phyloP scores from a whole-genome alignment of 2,888 invertebrate species.

The Elgonia sp. region DNA sequence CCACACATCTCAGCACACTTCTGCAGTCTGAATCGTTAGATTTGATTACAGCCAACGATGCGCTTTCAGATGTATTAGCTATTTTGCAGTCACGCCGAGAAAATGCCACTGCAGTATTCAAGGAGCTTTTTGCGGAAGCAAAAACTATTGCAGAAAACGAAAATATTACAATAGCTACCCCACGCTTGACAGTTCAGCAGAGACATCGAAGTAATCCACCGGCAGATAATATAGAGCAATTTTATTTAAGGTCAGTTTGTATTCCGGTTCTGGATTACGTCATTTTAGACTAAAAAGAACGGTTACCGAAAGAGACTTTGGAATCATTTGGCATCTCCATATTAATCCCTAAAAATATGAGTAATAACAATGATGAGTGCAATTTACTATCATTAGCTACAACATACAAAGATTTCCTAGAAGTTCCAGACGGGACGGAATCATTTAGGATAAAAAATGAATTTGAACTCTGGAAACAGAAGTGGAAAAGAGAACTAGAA shows the following conservation, averaged over 20 bases:
- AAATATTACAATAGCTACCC: background rate
- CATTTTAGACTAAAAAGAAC: background rate
- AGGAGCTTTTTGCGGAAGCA: background rate
- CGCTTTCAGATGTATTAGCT: no score
- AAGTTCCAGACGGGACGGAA: slow-evolving; percentile 3
- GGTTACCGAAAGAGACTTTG: background rate
- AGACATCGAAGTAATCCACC: background rate
- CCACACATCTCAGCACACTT: no score
- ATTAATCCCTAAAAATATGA: background rate
- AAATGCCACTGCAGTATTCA: no score
- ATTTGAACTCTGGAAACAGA: slow-evolving; percentile 32
- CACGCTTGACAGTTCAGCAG: background rate
- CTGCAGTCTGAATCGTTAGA: no score
- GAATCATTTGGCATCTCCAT: slow-evolving; percentile 1
- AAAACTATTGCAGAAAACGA: background rate
- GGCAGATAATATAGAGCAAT: background rate
- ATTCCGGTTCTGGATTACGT: slow-evolving; percentile 9
- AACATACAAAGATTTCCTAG: slow-evolving; percentile 11
- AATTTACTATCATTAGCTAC: no score
- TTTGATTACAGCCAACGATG: no score
- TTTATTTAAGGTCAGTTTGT: background rate
- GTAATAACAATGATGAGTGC: background rate
- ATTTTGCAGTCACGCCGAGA: no score
- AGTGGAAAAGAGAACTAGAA: slow-evolving; percentile 24
- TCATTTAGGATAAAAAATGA: slow-evolving; percentile 20